Evolutionary conservation across 1,140 invertebrate species (phyloP).

Genomic region (Atta texana): DNA sequence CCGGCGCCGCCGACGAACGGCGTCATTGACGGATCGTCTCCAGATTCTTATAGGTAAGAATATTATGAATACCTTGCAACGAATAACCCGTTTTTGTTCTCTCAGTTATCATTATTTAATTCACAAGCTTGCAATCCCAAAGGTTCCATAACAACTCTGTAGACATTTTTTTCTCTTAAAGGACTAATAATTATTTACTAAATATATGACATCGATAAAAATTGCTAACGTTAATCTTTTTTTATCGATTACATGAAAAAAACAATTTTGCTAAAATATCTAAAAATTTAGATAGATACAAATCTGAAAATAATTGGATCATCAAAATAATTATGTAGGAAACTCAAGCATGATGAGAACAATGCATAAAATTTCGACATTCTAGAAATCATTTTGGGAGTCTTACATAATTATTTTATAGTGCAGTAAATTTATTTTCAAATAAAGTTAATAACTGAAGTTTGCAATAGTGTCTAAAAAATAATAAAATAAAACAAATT

Average conservation of each 20-base stretch:
- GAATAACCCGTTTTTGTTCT: not conserved
- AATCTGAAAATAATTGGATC: too few species aligned
- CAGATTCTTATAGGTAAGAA: constrained; percentile 76
- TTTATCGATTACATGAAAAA: not conserved
- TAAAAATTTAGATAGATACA: too few species aligned
- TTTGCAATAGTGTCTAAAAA: too few species aligned
- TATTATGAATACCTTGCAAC: not conserved
- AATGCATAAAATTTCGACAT: too few species aligned
- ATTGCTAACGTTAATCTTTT: not conserved
- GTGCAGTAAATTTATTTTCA: too few species aligned
- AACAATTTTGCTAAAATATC: too few species aligned
- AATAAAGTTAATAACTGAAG: too few species aligned
- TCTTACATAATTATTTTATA: too few species aligned
- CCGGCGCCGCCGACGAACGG: constrained; percentile 86
- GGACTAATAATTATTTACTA: not conserved
- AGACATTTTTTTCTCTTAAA: not conserved
- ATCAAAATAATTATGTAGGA: too few species aligned
- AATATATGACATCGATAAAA: not conserved
- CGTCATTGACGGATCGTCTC: constrained; percentile 71
- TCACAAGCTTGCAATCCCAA: not conserved
- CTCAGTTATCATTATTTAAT: not conserved
- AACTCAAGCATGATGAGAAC: too few species aligned
- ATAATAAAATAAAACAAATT: too few species aligned
- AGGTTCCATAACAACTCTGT: not conserved
- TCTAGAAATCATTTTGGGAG: too few species aligned